phyloP scores from a whole-genome alignment of 2,113 vertebrate genomes.

The Epinephelus moara region DNA sequence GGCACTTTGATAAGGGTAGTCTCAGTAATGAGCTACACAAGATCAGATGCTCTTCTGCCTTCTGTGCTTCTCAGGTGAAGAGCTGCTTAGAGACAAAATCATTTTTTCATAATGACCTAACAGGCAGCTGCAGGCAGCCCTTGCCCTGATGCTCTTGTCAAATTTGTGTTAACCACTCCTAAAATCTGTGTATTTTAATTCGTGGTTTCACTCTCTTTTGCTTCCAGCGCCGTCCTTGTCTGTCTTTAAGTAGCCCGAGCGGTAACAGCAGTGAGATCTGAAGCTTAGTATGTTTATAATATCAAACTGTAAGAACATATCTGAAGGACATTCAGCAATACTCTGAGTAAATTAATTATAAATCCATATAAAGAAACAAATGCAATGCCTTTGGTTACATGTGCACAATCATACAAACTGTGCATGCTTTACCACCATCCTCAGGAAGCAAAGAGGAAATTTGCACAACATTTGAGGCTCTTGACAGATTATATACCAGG shows the following conservation, averaged over 20 bases:
- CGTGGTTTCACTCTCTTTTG: constrained; percentile 41
- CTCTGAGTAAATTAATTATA: background rate
- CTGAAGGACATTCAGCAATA: constrained; percentile 5
- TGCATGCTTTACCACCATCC: background rate
- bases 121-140: constrained; percentile 5
- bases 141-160: constrained; percentile 55
- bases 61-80: constrained; percentile 16
- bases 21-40: constrained; percentile 28
- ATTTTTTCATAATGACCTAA: constrained; percentile 35
- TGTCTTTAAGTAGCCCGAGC: constrained; percentile 3
- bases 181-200: constrained; percentile 65
- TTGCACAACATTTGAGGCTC: background rate
- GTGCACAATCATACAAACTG: background rate
- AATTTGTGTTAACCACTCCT: constrained; percentile 55
- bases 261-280: background rate
- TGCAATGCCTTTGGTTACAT: too few relatives aligned
- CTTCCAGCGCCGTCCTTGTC: constrained; percentile 37
- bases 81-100: constrained; percentile 31
- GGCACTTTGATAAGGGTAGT: constrained; percentile 4
- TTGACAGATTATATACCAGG: background rate
- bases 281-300: background rate
- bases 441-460: background rate
- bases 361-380: background rate
- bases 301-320: background rate
- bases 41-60: constrained; percentile 23